A percentile compares a stretch with the other conserved stretches of the same genome.
Conservation (phyloP, 92 coral and sea anemone species). For the Galaxea fascicularis region DNA sequence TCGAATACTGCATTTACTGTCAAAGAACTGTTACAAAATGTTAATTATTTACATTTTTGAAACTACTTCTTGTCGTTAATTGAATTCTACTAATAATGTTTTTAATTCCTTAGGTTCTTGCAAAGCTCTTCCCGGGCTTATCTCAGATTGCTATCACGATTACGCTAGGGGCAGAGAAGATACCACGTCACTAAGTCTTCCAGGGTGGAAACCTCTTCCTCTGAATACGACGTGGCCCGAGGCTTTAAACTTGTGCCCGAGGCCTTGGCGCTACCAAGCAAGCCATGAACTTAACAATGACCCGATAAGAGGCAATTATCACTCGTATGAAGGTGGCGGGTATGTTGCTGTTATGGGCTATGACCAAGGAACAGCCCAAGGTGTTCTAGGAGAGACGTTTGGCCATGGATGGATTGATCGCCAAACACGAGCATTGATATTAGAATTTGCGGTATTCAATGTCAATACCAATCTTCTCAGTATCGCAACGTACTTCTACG, state of each 20-base stretch:
- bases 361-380: conserved; percentile 37
- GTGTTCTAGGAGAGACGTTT: conserved; percentile 27
- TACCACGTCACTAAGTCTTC: conserved; percentile 37
- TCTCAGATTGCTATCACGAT: conserved; percentile 15
- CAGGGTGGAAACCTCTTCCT: conserved; percentile 41
- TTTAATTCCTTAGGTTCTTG: neutral
- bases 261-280: conserved; percentile 58
- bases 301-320: conserved; percentile 12
- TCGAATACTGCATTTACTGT: too few species aligned
- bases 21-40: too few species aligned
- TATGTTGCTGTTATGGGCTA: conserved; percentile 56
- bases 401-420: conserved; percentile 55
- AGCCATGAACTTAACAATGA: conserved; percentile 20
- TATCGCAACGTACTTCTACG: conserved; percentile 47
- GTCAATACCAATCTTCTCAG: conserved; percentile 44
- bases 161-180: conserved; percentile 18
- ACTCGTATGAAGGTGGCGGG: conserved; percentile 49
- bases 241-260: conserved; percentile 46
- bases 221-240: conserved; percentile 37
- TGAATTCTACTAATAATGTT: too few species aligned
- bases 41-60: too few species aligned
- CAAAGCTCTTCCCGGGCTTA: neutral
- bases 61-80: too few species aligned
- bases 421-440: conserved; percentile 45
- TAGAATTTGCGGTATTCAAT: conserved; percentile 60